phyloP scores from a whole-genome alignment of 2,113 vertebrate genomes.

The Sorex fumeus region DNA sequence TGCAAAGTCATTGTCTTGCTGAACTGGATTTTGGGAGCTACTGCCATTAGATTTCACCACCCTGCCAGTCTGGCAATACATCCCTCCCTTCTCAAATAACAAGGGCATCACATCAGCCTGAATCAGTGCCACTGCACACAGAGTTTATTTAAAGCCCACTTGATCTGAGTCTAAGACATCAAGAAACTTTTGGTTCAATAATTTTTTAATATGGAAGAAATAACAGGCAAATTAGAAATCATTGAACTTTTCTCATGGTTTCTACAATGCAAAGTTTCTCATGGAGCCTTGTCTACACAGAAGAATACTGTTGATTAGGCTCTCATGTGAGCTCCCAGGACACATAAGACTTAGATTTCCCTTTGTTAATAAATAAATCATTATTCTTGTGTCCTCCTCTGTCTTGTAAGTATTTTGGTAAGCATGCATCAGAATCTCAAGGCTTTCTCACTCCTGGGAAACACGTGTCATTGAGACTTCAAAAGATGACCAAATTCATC shows the following conservation, averaged over 20 bases:
- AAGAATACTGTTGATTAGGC: not conserved
- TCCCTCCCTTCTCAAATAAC: not conserved
- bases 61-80: not conserved
- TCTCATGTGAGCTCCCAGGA: not conserved
- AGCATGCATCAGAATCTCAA: constrained; percentile 65
- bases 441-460: constrained; percentile 54
- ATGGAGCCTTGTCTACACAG: not conserved
- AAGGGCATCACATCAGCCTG: not conserved
- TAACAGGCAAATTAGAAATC: constrained; percentile 12
- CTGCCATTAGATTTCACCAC: not conserved
- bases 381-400: constrained; percentile 44
- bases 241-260: not conserved
- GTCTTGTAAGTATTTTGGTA: constrained; percentile 67
- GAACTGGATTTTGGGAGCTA: not conserved
- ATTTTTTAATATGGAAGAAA: constrained; percentile 36
- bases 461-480: constrained; percentile 22
- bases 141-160: not conserved
- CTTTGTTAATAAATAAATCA: constrained; percentile 68
- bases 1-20: constrained; percentile 11
- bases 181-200: constrained; percentile 3
- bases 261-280: constrained; percentile 43
- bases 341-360: constrained; percentile 30
- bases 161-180: constrained; percentile 3
- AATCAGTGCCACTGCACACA: not conserved
- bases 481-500: constrained; percentile 48